Percentiles rank a stretch among this genome's conserved stretches.
Evolutionary conservation across 2,797 vertebrate genomes (phyloP).

Genomic region (Cygnus olor): DNA sequence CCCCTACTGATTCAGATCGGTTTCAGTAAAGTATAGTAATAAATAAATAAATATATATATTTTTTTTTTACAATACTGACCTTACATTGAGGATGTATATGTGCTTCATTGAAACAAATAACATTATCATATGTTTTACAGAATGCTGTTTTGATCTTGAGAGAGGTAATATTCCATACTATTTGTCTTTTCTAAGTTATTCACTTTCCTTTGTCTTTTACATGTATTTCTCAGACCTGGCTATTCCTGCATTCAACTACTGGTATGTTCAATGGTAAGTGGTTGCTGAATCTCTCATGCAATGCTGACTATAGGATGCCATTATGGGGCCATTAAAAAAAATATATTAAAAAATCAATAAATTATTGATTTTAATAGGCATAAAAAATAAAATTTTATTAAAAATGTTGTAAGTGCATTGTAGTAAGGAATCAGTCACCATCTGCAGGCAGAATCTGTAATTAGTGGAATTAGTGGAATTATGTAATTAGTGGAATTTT

Average conservation of each 20-base stretch:
- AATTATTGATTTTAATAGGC: neutral
- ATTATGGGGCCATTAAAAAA: neutral
- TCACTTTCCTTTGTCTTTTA: neutral
- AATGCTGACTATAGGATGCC: neutral
- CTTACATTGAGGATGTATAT: neutral
- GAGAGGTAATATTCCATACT: neutral
- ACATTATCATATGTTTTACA: neutral
- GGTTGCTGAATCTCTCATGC: neutral
- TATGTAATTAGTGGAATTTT: neutral
- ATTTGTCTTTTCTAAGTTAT: neutral
- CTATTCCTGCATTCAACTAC: neutral
- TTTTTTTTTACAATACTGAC: accelerated
- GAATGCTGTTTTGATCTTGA: neutral
- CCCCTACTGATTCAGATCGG: conserved; percentile 3
- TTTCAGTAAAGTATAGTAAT: neutral
- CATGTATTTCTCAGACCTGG: neutral
- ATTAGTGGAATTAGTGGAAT: neutral
- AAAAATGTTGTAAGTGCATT: neutral
- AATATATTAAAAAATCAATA: neutral
- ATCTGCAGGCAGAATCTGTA: neutral
- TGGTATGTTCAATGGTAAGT: neutral
- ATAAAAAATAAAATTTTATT: neutral
- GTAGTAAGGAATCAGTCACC: neutral
- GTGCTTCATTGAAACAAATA: neutral
- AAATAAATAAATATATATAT: neutral